Base-by-base conservation (phyloP, 2,888 invertebrate species). In the Lycaena phlaeas region DNA sequence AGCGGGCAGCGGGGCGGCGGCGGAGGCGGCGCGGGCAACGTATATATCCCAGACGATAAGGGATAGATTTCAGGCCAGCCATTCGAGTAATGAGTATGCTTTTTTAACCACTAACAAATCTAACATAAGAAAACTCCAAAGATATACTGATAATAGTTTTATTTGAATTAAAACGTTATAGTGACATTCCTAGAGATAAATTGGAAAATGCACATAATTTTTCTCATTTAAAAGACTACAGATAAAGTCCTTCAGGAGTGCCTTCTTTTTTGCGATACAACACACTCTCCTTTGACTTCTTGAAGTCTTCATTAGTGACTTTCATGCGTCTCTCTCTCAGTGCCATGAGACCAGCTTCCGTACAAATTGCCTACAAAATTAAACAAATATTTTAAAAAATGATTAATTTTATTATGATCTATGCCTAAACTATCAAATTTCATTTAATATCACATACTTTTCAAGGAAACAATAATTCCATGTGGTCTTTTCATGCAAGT, bases 261-360 rank as follows among this genome's bases (percentile, higher is more conserved):
- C 98, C 98, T 85, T 99, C 99, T 69, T 99, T 98, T 87, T 99
- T 99, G 45, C 98, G 90, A 69, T 99, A 99, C 36, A 99, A 87
- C 17, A 99, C 98, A 79, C 97, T 99, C 72, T 99, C 99, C 77
- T 99, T 99, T 0, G 98, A 97, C 73, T 99, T 99, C 73, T 96
- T 95, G 74, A 99, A 99, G 78, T 99, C 99, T 75, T 99, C 98
- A 84, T 97, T 98, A 47, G 97, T 99, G 22, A 99, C 99, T 78
- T 98, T 98, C 99, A 99, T 99, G 56, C 99, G 90, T 40, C 99
- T 90, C 74, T 99, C 99, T 49, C 99, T 87, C 37, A 99, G 81
- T 3, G 99, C 99, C 93, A 99, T 95, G 41, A 99, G 85, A 49
- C 99, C 99, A 41, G 98, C 99, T 87, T 99, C 99, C 5, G 99